Base-by-base conservation (phyloP, 1,140 invertebrate genomes). In the Scaptomyza pallida region DNA sequence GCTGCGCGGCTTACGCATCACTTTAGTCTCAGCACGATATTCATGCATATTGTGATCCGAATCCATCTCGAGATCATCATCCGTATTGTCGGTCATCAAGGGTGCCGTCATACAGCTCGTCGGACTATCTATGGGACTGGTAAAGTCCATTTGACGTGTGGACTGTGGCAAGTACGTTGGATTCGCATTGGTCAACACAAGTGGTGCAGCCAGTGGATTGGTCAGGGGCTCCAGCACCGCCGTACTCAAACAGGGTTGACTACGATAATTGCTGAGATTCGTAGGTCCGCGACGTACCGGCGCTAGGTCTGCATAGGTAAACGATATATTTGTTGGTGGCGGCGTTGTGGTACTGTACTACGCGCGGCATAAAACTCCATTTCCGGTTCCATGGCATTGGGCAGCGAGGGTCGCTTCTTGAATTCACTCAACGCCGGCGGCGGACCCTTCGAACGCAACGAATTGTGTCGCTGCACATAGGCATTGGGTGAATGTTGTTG, bases 1-100 rank as follows among this genome's bases (percentile, higher is more conserved):
- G 33, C 93, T 92, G 21, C 94, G 92, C 0, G 94, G 94, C 2
- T 93, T 94, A 12, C 92, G 92, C 94, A 95, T 95, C 5, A 95
- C 94, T 68, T 93, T 93, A 56, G 93, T 93, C 60, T 94, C 93
- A 3, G 93, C 93, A 17, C 92, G 92, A 75, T 94, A 93, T 78
- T 94, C 94, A 23, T 90, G 78, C 54, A 92, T 65, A 54, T 91
- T 92, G 21, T 77, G 75, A 37, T 90, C 89, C 19, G 81, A 85
- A 5, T 91, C 90, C 44, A 88, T 19, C 6, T 91, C 91, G 19
- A 90, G 72, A 55, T 90, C 89, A 55, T 91, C 90, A 17, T 90
- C 89, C 2, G 89, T 90, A 19, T 88, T 89, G 57, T 91, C 89
- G 6, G 88, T 89, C 41, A 69, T 85, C 5, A 56, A 60, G 5